Evolutionary conservation across 2,888 invertebrate species (phyloP).

Genomic region (Spisula subtruncata): DNA sequence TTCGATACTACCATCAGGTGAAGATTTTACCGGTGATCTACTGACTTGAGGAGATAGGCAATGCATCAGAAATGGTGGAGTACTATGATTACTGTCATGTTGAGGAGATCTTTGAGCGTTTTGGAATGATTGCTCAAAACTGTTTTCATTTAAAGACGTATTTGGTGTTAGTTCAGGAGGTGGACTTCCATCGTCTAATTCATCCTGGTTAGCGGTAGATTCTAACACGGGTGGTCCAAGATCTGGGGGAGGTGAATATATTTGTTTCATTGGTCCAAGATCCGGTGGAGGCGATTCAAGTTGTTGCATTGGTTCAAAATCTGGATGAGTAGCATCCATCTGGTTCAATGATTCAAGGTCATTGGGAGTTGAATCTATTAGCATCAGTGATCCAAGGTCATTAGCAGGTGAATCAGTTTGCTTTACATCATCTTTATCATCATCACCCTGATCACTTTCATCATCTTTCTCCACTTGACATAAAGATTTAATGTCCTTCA

Average conservation of each 20-base stretch:
- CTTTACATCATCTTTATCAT: conserved; percentile 29
- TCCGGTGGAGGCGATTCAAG: conserved; percentile 70
- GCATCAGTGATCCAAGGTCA: conserved; percentile 72
- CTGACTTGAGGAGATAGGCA: conserved; percentile 67
- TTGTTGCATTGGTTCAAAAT: conserved; percentile 66
- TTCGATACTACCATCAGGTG: background rate
- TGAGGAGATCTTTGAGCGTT: background rate
- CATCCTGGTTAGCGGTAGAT: conserved; percentile 26
- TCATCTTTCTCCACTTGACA: conserved; percentile 64
- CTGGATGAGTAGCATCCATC: conserved; percentile 67
- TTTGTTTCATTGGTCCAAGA: conserved; percentile 66
- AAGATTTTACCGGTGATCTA: conserved; percentile 45
- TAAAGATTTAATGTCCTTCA: conserved; percentile 71
- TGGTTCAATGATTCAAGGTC: conserved; percentile 68
- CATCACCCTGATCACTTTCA: conserved; percentile 28
- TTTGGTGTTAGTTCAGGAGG: conserved; percentile 65
- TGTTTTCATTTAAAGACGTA: conserved; percentile 23
- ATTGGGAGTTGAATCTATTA: conserved; percentile 64
- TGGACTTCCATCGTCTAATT: conserved; percentile 41
- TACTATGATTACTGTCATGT: conserved; percentile 16
- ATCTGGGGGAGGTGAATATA: conserved; percentile 71
- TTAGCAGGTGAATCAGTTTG: conserved; percentile 63
- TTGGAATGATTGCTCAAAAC: background rate
- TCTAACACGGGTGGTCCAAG: conserved; percentile 70
- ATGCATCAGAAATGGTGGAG: conserved; percentile 67